These are phyloP conservation scores for Progne subis DNA, from an alignment of 2,113 vertebrate genomes.

Conservation along the genomic window DNA sequence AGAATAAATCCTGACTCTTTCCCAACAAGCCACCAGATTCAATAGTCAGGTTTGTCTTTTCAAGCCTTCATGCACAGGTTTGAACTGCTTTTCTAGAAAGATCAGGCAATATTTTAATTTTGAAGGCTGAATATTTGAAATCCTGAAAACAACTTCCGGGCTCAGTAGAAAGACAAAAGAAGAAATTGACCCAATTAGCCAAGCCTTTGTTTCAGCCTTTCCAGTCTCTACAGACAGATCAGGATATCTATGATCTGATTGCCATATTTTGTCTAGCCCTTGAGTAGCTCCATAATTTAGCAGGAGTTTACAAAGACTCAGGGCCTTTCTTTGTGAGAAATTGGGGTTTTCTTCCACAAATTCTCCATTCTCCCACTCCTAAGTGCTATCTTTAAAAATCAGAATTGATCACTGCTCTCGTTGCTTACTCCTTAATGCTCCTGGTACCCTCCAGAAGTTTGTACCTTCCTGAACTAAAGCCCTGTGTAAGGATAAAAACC, in stretches of 20 bases:
- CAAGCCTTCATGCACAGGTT: not conserved
- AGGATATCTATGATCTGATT: not conserved
- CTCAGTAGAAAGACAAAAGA: not conserved
- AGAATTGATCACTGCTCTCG: not conserved
- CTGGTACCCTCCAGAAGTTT: not conserved
- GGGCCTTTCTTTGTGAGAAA: not conserved
- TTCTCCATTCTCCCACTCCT: not conserved
- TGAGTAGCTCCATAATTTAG: not conserved
- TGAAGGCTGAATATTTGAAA: not conserved
- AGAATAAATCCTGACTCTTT: not conserved
- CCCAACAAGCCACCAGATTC: not conserved
- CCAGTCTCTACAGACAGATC: not conserved
- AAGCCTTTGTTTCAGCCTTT: not conserved
- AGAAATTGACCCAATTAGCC: not conserved
- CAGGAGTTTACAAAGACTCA: not conserved
- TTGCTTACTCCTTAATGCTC: not conserved
- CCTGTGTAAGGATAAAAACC: not conserved
- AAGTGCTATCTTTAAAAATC: not conserved
- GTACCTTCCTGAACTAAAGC: not conserved
- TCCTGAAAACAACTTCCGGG: not conserved
- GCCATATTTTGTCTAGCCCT: not conserved
- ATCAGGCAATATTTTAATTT: not conserved
- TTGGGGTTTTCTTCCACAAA: fast-evolving
- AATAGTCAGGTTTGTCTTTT: not conserved
- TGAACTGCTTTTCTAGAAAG: not conserved